phyloP scores from a whole-genome alignment of 2,113 vertebrate genomes.

The Serilophus lunatus region DNA sequence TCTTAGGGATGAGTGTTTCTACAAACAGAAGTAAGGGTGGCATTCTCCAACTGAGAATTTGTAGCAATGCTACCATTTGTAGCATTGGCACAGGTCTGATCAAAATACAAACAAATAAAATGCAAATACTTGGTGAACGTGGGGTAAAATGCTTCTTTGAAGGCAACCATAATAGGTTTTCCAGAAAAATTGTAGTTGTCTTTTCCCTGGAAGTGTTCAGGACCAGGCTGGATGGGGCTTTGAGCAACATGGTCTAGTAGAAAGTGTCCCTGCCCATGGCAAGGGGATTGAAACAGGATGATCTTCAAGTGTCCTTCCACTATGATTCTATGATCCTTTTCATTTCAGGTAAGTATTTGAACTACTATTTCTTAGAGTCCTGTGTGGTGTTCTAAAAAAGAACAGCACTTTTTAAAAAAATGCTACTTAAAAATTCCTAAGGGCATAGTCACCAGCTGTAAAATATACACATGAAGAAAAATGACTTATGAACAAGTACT shows the following conservation, averaged over 20 bases:
- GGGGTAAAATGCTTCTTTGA: neutral
- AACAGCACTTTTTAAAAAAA: neutral
- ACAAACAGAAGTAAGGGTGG: neutral
- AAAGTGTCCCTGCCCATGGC: neutral
- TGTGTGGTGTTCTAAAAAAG: neutral
- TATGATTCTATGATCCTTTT: neutral
- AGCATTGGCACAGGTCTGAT: neutral
- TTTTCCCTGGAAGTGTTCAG: neutral
- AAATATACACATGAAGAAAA: neutral
- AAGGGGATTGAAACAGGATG: accelerated
- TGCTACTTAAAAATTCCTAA: neutral
- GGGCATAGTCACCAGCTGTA: neutral
- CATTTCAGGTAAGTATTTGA: neutral
- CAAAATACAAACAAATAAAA: neutral
- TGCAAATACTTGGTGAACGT: neutral
- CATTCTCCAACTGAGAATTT: neutral
- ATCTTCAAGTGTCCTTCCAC: neutral
- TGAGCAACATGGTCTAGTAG: neutral
- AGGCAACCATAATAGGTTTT: neutral
- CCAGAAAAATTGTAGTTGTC: neutral
- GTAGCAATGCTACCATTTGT: no score
- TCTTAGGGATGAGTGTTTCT: neutral
- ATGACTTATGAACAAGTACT: neutral
- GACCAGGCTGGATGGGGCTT: neutral
- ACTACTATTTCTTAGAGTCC: neutral